Conservation (phyloP, 2,888 invertebrate species). For the Dascillus cervinus region DNA sequence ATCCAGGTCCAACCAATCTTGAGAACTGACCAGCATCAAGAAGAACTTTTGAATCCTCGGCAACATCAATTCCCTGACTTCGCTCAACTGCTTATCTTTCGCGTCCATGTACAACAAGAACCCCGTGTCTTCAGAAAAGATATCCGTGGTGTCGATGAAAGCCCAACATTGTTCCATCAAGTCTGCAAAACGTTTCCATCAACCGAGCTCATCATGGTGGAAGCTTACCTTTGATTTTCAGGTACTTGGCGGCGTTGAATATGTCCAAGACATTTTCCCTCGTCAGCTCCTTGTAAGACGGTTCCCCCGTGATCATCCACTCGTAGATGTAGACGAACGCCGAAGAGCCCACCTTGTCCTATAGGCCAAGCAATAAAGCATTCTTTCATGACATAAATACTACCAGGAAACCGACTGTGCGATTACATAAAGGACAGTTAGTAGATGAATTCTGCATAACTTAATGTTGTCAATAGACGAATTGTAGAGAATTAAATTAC, state of each 20-base stretch:
- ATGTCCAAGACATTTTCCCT: slow-evolving; percentile 66
- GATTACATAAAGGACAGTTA: too few species aligned
- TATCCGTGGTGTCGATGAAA: slow-evolving; percentile 60
- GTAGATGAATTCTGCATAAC: too few species aligned
- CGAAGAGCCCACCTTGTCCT: slow-evolving; percentile 42
- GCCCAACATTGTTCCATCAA: slow-evolving; percentile 71
- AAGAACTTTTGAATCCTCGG: slow-evolving; percentile 70
- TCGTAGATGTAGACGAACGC: slow-evolving; percentile 69
- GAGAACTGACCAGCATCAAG: slow-evolving; percentile 65
- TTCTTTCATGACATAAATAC: too few species aligned
- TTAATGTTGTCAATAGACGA: too few species aligned
- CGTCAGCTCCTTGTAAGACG: slow-evolving; percentile 56
- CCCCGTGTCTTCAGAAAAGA: slow-evolving; percentile 69
- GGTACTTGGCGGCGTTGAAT: slow-evolving; percentile 62
- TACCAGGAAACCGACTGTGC: too few species aligned
- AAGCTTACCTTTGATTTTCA: slow-evolving; percentile 56
- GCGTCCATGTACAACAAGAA: slow-evolving; percentile 55
- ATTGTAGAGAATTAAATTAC: too few species aligned
- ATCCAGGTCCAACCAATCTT: slow-evolving; percentile 61
- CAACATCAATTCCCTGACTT: slow-evolving; percentile 64
- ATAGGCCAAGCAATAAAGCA: slow-evolving; percentile 13
- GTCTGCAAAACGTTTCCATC: slow-evolving; percentile 48
- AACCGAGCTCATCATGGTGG: neutral
- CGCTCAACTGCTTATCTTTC: slow-evolving; percentile 46
- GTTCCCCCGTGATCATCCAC: slow-evolving; percentile 68